These are phyloP conservation scores for Heteronetta atricapilla DNA, from an alignment of 2,113 vertebrate genomes.

Conservation along the genomic window DNA sequence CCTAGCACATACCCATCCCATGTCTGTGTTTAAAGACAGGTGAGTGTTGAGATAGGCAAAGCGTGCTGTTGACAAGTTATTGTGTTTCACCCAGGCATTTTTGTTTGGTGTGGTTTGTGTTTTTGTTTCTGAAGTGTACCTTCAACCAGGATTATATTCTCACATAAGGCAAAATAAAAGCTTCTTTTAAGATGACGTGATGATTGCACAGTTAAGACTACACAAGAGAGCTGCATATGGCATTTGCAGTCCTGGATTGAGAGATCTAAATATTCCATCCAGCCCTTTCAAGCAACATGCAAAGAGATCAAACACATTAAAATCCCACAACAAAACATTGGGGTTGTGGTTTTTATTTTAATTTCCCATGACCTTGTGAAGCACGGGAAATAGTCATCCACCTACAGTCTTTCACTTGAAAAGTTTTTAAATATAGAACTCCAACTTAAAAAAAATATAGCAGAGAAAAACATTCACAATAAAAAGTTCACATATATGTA, in stretches of 20 bases:
- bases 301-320: neutral
- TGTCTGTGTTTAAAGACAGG: neutral
- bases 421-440: constrained; percentile 15
- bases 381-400: constrained; percentile 19
- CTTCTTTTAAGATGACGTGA: neutral
- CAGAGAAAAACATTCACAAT: neutral
- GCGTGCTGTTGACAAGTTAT: neutral
- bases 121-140: neutral
- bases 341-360: constrained; percentile 1
- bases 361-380: constrained; percentile 38
- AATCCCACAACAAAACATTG: constrained; percentile 17
- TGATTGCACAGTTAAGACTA: neutral
- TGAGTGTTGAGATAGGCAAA: neutral
- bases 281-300: neutral
- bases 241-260: neutral
- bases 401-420: neutral
- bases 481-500: neutral
- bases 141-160: neutral
- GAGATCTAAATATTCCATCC: neutral
- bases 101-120: neutral
- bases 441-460: neutral
- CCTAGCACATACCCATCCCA: rapidly evolving
- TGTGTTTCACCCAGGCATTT: neutral
- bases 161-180: neutral
- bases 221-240: neutral